Percentiles rank a stretch among this genome's conserved stretches.
phyloP scores from a whole-genome alignment of 1,140 invertebrate species.

The Cotesia glomerata region DNA sequence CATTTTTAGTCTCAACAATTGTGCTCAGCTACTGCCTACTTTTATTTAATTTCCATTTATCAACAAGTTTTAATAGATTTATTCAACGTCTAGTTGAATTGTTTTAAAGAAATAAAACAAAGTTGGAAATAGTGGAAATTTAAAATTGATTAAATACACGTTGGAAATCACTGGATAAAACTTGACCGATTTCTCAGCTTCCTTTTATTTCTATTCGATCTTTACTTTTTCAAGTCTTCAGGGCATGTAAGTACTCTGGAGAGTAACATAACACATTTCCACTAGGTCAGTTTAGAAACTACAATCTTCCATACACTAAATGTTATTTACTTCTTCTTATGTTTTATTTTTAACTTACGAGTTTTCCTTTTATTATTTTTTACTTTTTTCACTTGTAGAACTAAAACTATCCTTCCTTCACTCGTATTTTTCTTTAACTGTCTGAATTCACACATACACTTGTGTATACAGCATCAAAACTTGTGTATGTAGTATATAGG shows the following conservation, averaged over 20 bases:
- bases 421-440: too few relatives aligned
- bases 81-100: neutral
- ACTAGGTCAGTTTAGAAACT: neutral
- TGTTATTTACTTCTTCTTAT: neutral
- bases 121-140: constrained; percentile 8
- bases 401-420: neutral
- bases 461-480: neutral
- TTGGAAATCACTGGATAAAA: too few relatives aligned
- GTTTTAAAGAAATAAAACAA: neutral
- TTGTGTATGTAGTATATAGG: too few relatives aligned
- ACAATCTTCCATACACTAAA: constrained; percentile 6
- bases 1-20: too few relatives aligned
- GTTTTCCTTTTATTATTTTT: neutral
- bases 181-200: too few relatives aligned
- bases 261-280: constrained; percentile 35
- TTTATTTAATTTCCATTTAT: too few relatives aligned
- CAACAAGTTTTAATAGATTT: too few relatives aligned
- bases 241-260: constrained; percentile 1
- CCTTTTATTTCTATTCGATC: too few relatives aligned
- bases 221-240: too few relatives aligned
- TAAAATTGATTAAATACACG: too few relatives aligned
- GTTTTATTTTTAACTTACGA: neutral
- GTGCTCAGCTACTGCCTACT: too few relatives aligned
- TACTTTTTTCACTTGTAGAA: neutral
- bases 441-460: neutral